Base-by-base conservation (phyloP, 2,797 vertebrate species). In the Acridotheres tristis region DNA sequence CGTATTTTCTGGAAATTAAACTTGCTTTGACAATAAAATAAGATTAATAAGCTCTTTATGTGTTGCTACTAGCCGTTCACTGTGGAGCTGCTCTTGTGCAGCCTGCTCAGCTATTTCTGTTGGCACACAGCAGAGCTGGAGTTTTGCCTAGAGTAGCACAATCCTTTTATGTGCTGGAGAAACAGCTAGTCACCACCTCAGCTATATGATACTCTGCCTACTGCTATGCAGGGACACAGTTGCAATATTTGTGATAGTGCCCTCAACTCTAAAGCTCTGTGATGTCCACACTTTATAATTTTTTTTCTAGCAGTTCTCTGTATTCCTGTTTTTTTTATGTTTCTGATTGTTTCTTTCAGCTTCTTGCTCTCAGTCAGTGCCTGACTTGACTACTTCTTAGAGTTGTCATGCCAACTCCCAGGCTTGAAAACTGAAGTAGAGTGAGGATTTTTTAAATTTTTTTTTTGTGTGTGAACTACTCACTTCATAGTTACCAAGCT, bases 341-440 rank as follows among this genome's bases (percentile, higher is more conserved):
- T 91, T 94, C 78, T 69, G 18, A n/a, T 54, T 32, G 54, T 69
- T 83, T 91, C 88, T 72, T 91, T 95, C 45, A 13, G 79, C 73
- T 42, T 88, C 59, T 78, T 82, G 27, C 36, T 66, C 66, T 85
- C 43, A 92, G 66, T 47, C 2, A 2, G 87, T 80, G 88, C 93
- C 97, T 86, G 88, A 88, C 85, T 95, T 91, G 95, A 96, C 96
- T 94, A 48, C 93, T 95, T 93, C 95, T 96, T 94, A 72, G 69
- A 57, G 97, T 97, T 97, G 96, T 94, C 95, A 96, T 96, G 96
- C 94, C 96, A 96, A 96, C 97, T 84, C 53, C 36, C 67, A 88
- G 54, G 89, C 76, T 42, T 95, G 79, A 92, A 93, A 91, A 93
- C 76, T 79, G 66, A 67, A 93, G 66, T 62, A 50, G 92, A 90